Conservation (phyloP, 2,888 invertebrate species). For the Cecidostiba fungosa region DNA sequence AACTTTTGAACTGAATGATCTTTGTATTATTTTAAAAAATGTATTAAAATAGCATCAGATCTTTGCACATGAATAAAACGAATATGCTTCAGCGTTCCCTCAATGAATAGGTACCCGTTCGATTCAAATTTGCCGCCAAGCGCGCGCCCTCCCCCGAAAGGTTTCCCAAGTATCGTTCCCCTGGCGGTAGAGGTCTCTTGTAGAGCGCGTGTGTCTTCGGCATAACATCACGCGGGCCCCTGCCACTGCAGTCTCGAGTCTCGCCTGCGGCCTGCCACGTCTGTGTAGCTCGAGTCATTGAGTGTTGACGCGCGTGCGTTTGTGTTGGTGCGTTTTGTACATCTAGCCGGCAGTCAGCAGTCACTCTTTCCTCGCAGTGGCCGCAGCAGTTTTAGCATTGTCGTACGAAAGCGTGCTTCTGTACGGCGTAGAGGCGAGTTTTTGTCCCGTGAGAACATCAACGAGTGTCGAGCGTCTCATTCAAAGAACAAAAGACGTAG, state of each 20-base stretch:
- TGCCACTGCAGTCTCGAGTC: background rate
- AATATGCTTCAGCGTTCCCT: no score
- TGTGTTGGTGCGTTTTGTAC: background rate
- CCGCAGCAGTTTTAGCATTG: background rate
- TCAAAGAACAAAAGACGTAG: background rate
- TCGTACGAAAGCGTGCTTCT: background rate
- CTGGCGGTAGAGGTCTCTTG: background rate
- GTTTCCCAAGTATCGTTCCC: background rate
- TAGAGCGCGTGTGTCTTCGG: background rate
- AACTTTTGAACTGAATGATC: no score
- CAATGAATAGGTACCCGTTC: no score
- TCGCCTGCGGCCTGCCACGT: slow-evolving; percentile 3
- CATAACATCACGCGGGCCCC: background rate
- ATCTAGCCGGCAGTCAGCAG: background rate
- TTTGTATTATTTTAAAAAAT: no score
- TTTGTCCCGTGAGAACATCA: background rate
- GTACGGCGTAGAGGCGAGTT: background rate
- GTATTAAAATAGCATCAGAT: no score
- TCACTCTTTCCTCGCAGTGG: background rate
- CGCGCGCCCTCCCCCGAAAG: background rate
- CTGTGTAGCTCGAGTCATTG: background rate
- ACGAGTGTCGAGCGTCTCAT: background rate
- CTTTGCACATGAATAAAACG: no score
- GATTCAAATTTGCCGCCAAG: background rate
- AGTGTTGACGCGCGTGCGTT: background rate